phyloP scores from a whole-genome alignment of 2,113 vertebrate species.

The Oryzias curvinotus region DNA sequence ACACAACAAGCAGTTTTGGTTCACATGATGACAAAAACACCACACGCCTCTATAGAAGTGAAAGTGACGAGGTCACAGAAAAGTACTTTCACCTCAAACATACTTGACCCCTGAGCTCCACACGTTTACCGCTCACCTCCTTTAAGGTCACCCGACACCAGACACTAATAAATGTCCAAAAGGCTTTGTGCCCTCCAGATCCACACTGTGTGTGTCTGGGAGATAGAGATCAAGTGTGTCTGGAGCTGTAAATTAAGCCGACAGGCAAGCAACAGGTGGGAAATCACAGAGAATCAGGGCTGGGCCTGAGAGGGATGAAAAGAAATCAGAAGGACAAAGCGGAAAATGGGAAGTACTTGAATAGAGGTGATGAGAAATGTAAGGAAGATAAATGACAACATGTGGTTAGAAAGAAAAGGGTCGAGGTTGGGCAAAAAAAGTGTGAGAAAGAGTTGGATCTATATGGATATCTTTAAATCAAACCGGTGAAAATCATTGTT shows the following conservation, averaged over 20 bases:
- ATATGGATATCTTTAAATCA: too few relatives aligned
- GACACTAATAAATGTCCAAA: constrained; percentile 28
- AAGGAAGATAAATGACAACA: constrained; percentile 54
- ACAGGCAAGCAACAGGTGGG: constrained; percentile 68
- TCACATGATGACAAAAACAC: constrained; percentile 11
- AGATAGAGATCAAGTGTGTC: constrained; percentile 4
- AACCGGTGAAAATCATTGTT: not conserved
- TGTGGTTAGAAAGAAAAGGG: constrained; percentile 20
- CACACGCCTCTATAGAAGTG: constrained; percentile 6
- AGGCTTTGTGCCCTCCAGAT: constrained; percentile 34
- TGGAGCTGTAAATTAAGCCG: constrained; percentile 53
- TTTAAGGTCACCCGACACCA: constrained; percentile 39
- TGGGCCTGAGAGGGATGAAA: constrained; percentile 31
- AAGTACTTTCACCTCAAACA: constrained; percentile 48
- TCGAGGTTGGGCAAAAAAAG: not conserved
- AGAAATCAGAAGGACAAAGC: constrained; percentile 35
- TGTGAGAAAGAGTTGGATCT: not conserved
- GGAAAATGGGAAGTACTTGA: constrained; percentile 44
- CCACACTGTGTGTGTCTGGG: constrained; percentile 20
- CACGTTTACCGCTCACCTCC: constrained; percentile 15
- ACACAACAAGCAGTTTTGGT: not conserved
- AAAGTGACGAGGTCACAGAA: constrained; percentile 24
- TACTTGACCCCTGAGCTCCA: constrained; percentile 43
- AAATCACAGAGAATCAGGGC: constrained; percentile 25
- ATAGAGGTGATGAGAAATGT: constrained; percentile 30